phyloP scores from a whole-genome alignment of 2,888 invertebrate species.

The Mythimna pallens region DNA sequence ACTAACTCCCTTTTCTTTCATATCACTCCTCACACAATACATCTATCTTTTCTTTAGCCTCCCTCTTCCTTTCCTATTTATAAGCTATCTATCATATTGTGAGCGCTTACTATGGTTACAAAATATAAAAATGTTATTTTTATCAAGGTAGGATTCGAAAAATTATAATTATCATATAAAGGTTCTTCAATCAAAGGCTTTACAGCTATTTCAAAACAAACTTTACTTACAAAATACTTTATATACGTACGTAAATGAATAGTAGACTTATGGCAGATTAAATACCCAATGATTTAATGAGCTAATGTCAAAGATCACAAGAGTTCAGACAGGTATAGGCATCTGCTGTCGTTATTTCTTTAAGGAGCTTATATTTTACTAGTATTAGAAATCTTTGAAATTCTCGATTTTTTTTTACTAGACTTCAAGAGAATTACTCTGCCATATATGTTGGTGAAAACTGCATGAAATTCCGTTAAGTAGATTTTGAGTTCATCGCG shows the following conservation, averaged over 20 bases:
- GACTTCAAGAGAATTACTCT: too few relatives aligned
- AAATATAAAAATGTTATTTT: neutral
- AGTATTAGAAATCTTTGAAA: neutral
- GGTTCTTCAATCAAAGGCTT: neutral
- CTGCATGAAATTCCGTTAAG: too few relatives aligned
- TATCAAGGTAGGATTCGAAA: neutral
- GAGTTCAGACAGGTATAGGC: constrained; percentile 19
- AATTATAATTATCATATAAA: neutral
- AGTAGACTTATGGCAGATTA: neutral
- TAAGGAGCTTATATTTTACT: neutral
- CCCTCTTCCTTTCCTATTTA: too few relatives aligned
- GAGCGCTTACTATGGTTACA: too few relatives aligned
- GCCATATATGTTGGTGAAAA: too few relatives aligned
- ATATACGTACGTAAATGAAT: neutral
- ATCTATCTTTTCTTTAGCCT: too few relatives aligned
- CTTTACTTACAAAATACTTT: neutral
- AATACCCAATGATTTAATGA: constrained; percentile 22
- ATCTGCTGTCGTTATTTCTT: neutral
- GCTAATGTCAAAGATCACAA: constrained; percentile 31
- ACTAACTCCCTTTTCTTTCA: too few relatives aligned
- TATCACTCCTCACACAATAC: too few relatives aligned
- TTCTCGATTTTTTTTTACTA: too few relatives aligned
- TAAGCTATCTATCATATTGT: neutral
- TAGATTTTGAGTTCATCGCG: too few relatives aligned
- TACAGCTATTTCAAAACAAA: constrained; percentile 13